Conservation (phyloP, 2,797 vertebrate species). For the Notolabrus celidotus region DNA sequence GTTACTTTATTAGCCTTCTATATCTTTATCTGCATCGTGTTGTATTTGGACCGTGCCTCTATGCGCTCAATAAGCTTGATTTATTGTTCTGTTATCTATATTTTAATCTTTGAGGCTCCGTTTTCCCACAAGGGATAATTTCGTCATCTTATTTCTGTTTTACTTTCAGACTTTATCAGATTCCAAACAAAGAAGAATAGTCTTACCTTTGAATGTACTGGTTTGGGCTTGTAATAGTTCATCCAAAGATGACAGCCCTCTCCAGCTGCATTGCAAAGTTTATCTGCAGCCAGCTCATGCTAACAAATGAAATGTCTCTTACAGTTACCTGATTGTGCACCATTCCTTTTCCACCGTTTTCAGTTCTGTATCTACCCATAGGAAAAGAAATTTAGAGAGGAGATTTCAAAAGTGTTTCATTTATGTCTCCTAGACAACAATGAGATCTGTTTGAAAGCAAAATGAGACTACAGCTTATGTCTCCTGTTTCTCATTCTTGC, state of each 20-base stretch:
- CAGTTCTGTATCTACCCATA: too few relatives aligned
- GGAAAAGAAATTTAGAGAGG: too few relatives aligned
- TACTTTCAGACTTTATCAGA: conserved; percentile 15
- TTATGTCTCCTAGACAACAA: too few relatives aligned
- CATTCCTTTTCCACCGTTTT: too few relatives aligned
- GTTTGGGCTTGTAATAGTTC: too few relatives aligned
- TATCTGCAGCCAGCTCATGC: neutral
- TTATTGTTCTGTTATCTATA: neutral
- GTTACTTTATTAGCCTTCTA: neutral
- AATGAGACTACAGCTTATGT: too few relatives aligned
- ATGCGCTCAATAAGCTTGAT: neutral
- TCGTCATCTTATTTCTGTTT: conserved; percentile 8
- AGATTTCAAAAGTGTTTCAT: too few relatives aligned
- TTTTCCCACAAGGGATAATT: conserved; percentile 17
- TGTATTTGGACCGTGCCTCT: neutral
- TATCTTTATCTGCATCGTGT: conserved; percentile 8
- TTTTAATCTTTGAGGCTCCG: neutral
- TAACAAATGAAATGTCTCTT: neutral
- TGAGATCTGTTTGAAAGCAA: too few relatives aligned
- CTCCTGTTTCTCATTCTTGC: too few relatives aligned
- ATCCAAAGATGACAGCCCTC: too few relatives aligned
- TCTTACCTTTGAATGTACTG: neutral
- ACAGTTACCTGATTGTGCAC: too few relatives aligned
- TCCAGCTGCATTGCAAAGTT: too few relatives aligned
- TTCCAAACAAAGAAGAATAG: neutral